Conservation (phyloP, 2,888 invertebrate genomes). For the Seladonia tumulorum region DNA sequence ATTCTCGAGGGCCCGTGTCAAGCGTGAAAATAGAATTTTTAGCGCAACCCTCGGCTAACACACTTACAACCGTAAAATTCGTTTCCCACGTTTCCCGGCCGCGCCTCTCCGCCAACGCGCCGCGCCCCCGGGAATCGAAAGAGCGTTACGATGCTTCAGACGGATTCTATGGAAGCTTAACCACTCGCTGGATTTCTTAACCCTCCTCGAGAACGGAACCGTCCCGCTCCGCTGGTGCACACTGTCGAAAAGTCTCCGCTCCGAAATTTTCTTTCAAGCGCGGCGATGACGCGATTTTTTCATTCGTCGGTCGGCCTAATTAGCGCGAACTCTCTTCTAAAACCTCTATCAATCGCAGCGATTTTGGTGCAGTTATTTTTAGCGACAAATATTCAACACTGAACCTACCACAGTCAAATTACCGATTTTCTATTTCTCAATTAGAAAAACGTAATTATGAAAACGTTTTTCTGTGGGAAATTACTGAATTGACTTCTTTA, state of each 20-base stretch:
- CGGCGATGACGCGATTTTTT: not conserved
- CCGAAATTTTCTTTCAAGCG: not conserved
- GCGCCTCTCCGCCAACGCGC: not conserved
- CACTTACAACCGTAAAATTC: slow-evolving; percentile 39
- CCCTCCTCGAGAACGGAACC: not conserved
- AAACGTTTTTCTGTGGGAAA: too few relatives aligned
- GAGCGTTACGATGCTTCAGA: slow-evolving; percentile 15
- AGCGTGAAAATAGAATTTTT: slow-evolving; percentile 67
- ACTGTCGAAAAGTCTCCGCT: not conserved
- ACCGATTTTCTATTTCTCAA: too few relatives aligned
- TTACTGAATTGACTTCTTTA: too few relatives aligned
- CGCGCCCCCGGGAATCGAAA: slow-evolving; percentile 20
- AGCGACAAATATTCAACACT: not conserved
- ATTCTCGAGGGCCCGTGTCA: slow-evolving; percentile 49
- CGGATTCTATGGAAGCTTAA: slow-evolving; percentile 8
- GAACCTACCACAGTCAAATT: too few relatives aligned
- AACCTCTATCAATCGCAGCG: not conserved
- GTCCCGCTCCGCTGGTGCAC: not conserved
- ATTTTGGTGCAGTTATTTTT: not conserved
- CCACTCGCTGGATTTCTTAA: slow-evolving; percentile 10
- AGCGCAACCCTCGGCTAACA: slow-evolving; percentile 34
- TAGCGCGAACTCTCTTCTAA: not conserved
- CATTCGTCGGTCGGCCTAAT: not conserved
- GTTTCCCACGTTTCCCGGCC: slow-evolving; percentile 1
- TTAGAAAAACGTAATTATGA: too few relatives aligned